Conservation (phyloP, 2,888 invertebrate genomes). For the Platycheirus albimanus region DNA sequence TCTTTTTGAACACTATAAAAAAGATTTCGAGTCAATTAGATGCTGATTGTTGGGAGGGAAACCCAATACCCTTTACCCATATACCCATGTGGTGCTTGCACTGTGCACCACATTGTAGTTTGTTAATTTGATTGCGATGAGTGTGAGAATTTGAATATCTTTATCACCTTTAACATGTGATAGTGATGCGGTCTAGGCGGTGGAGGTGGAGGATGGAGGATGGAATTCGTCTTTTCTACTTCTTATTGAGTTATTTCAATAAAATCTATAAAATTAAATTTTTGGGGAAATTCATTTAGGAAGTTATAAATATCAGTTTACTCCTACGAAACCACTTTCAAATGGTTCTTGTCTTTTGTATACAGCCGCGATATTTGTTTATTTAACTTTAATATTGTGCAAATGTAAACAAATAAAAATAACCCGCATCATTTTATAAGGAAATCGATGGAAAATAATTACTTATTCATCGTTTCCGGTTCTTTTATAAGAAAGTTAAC, state of each 20-base stretch:
- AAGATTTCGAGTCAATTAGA: constrained; percentile 70
- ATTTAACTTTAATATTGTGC: neutral
- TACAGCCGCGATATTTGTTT: neutral
- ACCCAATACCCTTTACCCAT: too few species aligned
- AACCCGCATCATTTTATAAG: constrained; percentile 6
- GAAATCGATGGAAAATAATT: constrained; percentile 19
- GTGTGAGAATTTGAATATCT: constrained; percentile 71
- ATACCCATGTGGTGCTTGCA: constrained; percentile 15
- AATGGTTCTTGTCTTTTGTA: neutral
- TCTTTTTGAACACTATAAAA: constrained; percentile 22
- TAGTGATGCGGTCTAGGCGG: too few species aligned
- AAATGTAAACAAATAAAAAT: neutral
- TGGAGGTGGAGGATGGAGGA: neutral
- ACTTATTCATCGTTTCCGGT: constrained; percentile 18
- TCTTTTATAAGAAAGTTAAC: constrained; percentile 6
- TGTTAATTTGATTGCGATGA: constrained; percentile 65
- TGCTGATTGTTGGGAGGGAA: constrained; percentile 64
- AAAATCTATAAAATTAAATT: constrained; percentile 10
- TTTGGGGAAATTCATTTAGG: constrained; percentile 14
- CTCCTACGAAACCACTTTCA: constrained; percentile 39
- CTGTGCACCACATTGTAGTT: constrained; percentile 40
- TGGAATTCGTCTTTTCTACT: constrained; percentile 11
- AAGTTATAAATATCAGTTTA: constrained; percentile 46
- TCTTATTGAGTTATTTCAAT: constrained; percentile 41
- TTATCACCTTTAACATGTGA: constrained; percentile 34